Percentiles rank a stretch among this genome's conserved stretches.
These are phyloP conservation scores for Peromyscus maniculatus DNA, from an alignment of 2,113 vertebrate species.

Conservation along the genomic window DNA sequence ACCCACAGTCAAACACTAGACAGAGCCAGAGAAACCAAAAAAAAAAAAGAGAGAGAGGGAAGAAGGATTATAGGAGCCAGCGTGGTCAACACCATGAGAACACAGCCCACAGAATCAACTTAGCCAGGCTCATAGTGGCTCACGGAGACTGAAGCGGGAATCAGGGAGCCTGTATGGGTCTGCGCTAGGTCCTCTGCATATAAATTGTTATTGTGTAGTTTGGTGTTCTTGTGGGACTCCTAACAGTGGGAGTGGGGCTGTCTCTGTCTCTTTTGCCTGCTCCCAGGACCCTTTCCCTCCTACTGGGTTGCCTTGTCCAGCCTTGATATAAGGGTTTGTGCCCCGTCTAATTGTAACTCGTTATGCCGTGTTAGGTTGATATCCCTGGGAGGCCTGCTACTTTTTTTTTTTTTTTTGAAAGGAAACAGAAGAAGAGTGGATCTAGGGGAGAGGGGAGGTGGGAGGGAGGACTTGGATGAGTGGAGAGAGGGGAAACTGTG, in stretches of 20 bases:
- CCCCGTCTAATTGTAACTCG: background rate
- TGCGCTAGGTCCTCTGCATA: background rate
- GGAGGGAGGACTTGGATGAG: background rate
- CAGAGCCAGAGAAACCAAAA: background rate
- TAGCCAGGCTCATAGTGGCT: background rate
- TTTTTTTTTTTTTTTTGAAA: too few relatives aligned
- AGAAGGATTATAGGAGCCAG: background rate
- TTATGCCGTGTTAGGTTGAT: background rate
- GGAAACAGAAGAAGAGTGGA: background rate
- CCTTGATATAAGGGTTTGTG: background rate
- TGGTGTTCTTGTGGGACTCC: background rate
- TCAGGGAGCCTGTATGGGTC: background rate
- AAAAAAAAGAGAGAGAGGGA: background rate
- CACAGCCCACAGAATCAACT: background rate
- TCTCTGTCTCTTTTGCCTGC: background rate
- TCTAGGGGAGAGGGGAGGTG: background rate
- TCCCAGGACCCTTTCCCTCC: background rate
- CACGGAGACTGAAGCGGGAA: background rate
- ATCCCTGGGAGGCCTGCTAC: too few relatives aligned
- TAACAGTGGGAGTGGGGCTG: background rate
- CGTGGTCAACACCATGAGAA: background rate
- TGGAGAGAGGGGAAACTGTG: background rate
- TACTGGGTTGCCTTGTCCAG: background rate
- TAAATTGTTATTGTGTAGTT: background rate
- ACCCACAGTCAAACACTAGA: background rate